These are phyloP conservation scores for Crepidodera aurea DNA, from an alignment of 2,888 invertebrate genomes.

Conservation along the genomic window DNA sequence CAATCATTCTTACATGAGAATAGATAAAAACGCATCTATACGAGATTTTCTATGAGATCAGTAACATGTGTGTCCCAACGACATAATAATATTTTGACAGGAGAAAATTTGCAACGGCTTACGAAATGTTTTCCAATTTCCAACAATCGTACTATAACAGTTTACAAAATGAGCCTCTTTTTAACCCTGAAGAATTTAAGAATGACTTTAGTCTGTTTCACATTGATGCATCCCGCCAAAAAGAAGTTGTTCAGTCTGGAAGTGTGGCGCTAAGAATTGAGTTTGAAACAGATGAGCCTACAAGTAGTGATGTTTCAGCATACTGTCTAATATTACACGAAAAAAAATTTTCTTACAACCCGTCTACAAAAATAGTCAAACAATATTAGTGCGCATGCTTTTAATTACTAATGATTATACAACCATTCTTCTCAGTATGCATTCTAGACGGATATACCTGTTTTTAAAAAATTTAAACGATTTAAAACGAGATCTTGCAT, in stretches of 20 bases:
- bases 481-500: too few relatives aligned
- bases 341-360: neutral
- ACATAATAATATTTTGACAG: too few relatives aligned
- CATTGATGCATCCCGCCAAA: conserved; percentile 45
- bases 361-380: neutral
- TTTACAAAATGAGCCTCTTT: neutral
- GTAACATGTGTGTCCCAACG: too few relatives aligned
- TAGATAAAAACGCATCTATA: too few relatives aligned
- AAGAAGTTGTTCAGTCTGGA: conserved; percentile 44
- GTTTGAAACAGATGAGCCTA: conserved; percentile 41
- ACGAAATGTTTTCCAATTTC: neutral
- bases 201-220: neutral
- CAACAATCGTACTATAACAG: neutral
- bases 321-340: conserved; percentile 5
- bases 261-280: conserved; percentile 46
- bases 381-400: neutral
- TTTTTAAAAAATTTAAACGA: too few relatives aligned
- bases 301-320: neutral
- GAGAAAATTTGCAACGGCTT: too few relatives aligned
- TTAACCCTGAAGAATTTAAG: neutral
- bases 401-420: too few relatives aligned
- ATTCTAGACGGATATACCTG: too few relatives aligned
- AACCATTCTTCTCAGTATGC: too few relatives aligned
- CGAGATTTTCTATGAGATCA: too few relatives aligned
- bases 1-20: too few relatives aligned